Base-by-base conservation (phyloP, 2,888 invertebrate species). In the Melieria picta region DNA sequence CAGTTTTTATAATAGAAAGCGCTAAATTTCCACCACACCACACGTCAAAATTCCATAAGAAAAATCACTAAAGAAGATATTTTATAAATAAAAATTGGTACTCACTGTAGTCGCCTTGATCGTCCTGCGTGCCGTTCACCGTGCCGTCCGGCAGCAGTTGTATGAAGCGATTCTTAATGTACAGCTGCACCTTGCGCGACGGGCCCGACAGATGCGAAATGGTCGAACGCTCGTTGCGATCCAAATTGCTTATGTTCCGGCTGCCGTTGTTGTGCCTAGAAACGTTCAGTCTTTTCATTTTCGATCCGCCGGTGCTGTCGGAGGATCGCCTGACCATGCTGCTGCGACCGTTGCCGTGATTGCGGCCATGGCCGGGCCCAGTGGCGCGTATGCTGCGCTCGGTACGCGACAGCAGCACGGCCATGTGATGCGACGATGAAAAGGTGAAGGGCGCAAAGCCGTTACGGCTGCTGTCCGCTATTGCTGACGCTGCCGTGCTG, bases 31-130 rank as follows among this genome's bases (percentile, higher is more conserved):
- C 30, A 30, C 2, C 30, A 2, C 30, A 1, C 30, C 2, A 2
- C 2, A 2, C 30, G 1, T 30, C 30, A 1, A 30, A 30, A 30
- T 30, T 6, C 13, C 13, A 9, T 55, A 9, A 55, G 6, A 50
- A 52, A 45, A 57, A 43, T 50, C 7, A 45, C 9, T 9, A 52
- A 45, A 65, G 5, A 13, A 55, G 9, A 7, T 46, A 13, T 5
- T 48, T 10, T 30, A 67, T 67, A 47, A 6, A 62, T 13, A 46
- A n/a, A 61, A 11, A 62, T 50, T 67, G 46, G 11, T 80, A 94
- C 94, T 94, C 86, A 94, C 94, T 93, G 91, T 93, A 93, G 89
- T 92, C 92, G 89, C 93, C 93, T 86, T 90, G 90, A 88, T 91
- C 92, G 87, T 94, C 92, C 84, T 90, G 90, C 85, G 94, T 94